Percentiles rank a stretch among this genome's conserved stretches.
These are phyloP conservation scores for Tachycineta bicolor DNA, from an alignment of 2,113 vertebrate genomes.

Conservation along the genomic window DNA sequence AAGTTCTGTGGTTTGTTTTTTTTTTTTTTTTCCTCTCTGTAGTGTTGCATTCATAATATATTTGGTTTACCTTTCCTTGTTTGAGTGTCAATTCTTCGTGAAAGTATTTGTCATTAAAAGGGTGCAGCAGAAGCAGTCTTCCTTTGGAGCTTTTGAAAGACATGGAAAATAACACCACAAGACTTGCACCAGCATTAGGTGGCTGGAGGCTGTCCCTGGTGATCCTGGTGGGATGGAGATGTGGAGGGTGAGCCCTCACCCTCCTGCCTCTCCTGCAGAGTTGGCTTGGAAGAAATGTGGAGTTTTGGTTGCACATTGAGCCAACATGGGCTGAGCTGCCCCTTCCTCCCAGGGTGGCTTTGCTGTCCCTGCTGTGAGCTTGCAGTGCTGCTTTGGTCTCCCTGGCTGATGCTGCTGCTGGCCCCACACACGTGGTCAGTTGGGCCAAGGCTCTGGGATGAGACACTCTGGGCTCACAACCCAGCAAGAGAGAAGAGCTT, in stretches of 20 bases:
- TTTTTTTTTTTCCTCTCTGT: background rate
- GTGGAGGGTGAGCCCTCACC: background rate
- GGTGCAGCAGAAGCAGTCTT: background rate
- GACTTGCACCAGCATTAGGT: background rate
- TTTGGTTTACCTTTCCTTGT: background rate
- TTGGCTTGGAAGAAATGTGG: background rate
- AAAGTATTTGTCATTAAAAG: background rate
- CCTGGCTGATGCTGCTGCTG: background rate
- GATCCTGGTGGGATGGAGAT: background rate
- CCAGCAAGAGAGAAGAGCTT: background rate
- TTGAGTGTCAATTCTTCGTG: background rate
- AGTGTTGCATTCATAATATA: background rate
- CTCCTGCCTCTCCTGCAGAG: background rate
- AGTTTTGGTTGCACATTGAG: background rate
- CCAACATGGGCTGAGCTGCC: background rate
- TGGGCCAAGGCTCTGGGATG: background rate
- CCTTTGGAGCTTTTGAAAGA: background rate
- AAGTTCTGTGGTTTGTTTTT: background rate
- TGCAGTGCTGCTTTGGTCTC: background rate
- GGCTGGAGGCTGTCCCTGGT: background rate
- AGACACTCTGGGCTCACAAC: background rate
- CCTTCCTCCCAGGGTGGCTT: background rate
- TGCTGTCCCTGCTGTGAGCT: background rate
- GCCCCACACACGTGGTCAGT: fast-evolving
- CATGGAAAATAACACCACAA: background rate